These are phyloP conservation scores for Dryobotodes eremita DNA, from an alignment of 2,888 invertebrate species.

Conservation along the genomic window DNA sequence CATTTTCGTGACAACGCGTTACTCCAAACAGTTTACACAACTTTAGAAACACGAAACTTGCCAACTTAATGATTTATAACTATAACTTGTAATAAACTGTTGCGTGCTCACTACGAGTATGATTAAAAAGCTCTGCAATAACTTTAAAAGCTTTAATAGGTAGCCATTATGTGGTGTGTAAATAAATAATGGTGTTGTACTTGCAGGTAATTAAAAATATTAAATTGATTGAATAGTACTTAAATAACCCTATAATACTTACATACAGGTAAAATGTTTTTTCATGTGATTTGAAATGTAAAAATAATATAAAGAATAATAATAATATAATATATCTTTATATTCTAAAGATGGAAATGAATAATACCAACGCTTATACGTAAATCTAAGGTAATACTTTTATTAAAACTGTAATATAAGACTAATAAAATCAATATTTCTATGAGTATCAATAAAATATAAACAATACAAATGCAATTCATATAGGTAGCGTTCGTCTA, in stretches of 20 bases:
- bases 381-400: constrained; percentile 4
- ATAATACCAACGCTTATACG: not conserved
- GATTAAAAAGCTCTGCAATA: constrained; percentile 65
- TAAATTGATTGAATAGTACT: no score
- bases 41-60: constrained; percentile 26
- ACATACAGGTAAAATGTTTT: no score
- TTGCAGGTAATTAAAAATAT: constrained; percentile 26
- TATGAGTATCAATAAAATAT: constrained; percentile 32
- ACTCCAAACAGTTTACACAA: constrained; percentile 12
- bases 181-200: constrained; percentile 41
- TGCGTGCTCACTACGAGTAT: constrained; percentile 39
- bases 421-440: not conserved
- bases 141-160: constrained; percentile 68
- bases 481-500: not conserved
- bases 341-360: not conserved
- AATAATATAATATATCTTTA: no score
- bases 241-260: no score
- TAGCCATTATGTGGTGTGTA: constrained; percentile 14
- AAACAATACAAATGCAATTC: constrained; percentile 33
- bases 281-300: no score
- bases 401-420: not conserved
- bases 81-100: constrained; percentile 34
- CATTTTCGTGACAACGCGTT: constrained; percentile 43
- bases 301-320: no score
- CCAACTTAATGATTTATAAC: constrained; percentile 43